These are phyloP conservation scores for Lycocorax pyrrhopterus DNA, from an alignment of 2,113 vertebrate genomes.

Conservation along the genomic window DNA sequence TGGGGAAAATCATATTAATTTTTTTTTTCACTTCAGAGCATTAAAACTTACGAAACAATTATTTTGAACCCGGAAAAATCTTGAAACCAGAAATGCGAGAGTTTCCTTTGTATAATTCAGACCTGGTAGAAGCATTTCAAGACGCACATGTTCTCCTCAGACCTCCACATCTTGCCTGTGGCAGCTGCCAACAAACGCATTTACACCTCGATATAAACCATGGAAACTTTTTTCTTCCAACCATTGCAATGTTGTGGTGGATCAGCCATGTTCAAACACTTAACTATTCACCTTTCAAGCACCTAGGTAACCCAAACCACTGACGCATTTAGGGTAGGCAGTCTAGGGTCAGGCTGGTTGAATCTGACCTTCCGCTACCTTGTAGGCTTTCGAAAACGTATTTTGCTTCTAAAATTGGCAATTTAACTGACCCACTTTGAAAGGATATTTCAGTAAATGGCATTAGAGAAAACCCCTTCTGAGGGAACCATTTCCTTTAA, in stretches of 20 bases:
- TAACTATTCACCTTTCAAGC: neutral
- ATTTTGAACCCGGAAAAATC: neutral
- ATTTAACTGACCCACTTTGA: slow-evolving; percentile 72
- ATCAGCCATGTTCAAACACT: neutral
- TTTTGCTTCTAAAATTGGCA: slow-evolving; percentile 34
- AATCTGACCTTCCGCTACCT: neutral
- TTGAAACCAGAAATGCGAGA: neutral
- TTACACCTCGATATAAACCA: neutral
- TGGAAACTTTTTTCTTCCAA: neutral
- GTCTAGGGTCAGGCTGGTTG: neutral
- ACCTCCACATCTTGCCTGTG: neutral
- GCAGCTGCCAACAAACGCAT: accelerated
- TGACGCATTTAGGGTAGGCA: neutral
- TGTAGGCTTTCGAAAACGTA: neutral
- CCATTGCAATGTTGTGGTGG: neutral
- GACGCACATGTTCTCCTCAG: neutral
- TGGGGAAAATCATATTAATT: accelerated
- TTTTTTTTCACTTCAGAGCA: neutral
- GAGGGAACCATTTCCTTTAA: slow-evolving; percentile 65
- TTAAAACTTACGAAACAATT: neutral
- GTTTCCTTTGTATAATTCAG: neutral
- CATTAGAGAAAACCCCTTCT: slow-evolving; percentile 54
- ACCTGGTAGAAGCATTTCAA: neutral
- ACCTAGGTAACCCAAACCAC: slow-evolving; percentile 10
- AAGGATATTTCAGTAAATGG: slow-evolving; percentile 70